A percentile compares a stretch with the other conserved stretches of the same genome.
Conservation (phyloP, 2,113 vertebrate species). For the Gallinago undulata region DNA sequence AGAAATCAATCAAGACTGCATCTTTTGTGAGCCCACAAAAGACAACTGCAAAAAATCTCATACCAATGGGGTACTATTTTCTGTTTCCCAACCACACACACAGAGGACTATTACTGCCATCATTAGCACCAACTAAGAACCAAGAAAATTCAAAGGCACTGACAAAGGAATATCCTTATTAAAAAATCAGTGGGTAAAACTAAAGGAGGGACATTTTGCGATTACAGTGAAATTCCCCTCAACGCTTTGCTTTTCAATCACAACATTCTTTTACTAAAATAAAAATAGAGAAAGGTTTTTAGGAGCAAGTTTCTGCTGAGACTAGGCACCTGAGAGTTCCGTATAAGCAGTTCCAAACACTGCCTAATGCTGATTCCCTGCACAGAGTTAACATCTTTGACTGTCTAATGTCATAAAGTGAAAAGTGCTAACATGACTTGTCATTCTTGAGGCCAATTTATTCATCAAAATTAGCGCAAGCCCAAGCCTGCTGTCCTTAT, state of each 20-base stretch:
- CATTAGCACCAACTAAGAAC: background rate
- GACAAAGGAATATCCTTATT: background rate
- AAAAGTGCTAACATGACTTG: constrained; percentile 21
- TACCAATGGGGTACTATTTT: background rate
- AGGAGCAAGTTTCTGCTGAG: background rate
- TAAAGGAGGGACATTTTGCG: background rate
- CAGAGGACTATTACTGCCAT: background rate
- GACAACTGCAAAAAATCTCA: background rate
- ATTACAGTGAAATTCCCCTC: background rate
- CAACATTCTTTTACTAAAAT: background rate
- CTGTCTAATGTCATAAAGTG: background rate
- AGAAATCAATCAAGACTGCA: background rate
- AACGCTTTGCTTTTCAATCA: background rate
- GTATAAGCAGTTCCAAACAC: background rate
- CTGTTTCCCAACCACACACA: background rate
- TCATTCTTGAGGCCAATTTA: constrained; percentile 12
- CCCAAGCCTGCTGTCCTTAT: background rate
- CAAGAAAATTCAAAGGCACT: background rate
- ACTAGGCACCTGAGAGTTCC: background rate
- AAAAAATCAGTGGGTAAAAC: background rate
- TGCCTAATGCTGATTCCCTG: background rate
- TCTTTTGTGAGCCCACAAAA: background rate
- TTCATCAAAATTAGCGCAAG: constrained; percentile 37
- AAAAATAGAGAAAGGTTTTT: background rate
- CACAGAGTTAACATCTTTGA: constrained; percentile 6